Base-by-base conservation (phyloP, 1,140 invertebrate species). In the Saccostrea echinata region DNA sequence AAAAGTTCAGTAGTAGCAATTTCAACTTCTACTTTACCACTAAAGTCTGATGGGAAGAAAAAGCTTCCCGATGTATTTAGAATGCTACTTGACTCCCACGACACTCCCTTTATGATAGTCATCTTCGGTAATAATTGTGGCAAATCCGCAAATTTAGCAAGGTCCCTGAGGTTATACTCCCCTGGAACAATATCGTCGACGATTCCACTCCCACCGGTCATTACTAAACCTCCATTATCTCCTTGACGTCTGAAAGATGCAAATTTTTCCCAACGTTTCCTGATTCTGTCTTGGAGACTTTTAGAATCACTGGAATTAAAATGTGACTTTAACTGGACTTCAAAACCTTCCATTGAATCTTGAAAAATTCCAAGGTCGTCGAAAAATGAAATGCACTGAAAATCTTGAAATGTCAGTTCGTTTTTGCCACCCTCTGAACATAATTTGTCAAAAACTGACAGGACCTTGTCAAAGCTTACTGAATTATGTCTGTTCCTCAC, bases 81-180 rank as follows among this genome's bases (percentile, higher is more conserved):
- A 16, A 57, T 27, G 3, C 21, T n/a, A 55, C 88, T 85, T 12
- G n/a, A 57, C n/a, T n/a, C 43, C 88, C 88, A 90, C 4, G 57
- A 9, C 16, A 88, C 86, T 1, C 84, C 52, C 35, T 88, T 85
- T 18, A 90, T 68, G 27, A 88, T 53, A 9, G 88, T 87, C 71
- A 83, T 68, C 21, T 86, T 90, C 35, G 90, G 90, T 51, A 76
- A 57, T 33, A 88, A 18, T 30, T 88, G 84, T 13, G 90, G 88
- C 4, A 90, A 86, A 57, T 90, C 90, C 13, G 27, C 55, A 51
- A 90, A 90, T 18, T 88, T 89, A 71, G 86, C 85, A 6, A 90
- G 43, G 71, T 90, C 90, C 6, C 83, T 76, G 6, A 90, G 51
- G 24, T 53, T 85, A 71, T 90, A 90, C 12, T 90, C 88, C 3